Evolutionary conservation across 2,797 vertebrate species (phyloP).

Genomic region (Crocodylus rhombifer): DNA sequence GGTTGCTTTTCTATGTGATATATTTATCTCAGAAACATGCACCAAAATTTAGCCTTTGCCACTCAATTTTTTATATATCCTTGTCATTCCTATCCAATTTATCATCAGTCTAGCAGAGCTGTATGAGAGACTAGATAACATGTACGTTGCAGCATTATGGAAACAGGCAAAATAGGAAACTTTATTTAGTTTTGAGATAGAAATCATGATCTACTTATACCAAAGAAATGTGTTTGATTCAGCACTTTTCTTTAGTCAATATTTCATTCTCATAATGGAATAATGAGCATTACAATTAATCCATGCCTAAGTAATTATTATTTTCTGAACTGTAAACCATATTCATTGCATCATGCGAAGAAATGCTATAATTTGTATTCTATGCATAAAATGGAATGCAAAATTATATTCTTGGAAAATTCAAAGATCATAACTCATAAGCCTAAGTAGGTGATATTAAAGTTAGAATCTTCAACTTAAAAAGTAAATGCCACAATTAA

Average conservation of each 20-base stretch:
- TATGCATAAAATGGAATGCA: neutral
- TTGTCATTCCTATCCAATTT: neutral
- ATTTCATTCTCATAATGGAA: slow-evolving; percentile 2
- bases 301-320: neutral
- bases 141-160: neutral
- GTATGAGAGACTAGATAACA: neutral
- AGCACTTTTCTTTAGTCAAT: neutral
- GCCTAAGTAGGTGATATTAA: neutral
- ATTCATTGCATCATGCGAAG: neutral
- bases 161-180: neutral
- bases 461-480: too few relatives aligned
- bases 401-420: too few relatives aligned
- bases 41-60: neutral
- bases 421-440: neutral
- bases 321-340: neutral
- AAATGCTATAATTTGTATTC: neutral
- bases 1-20: neutral
- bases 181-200: neutral
- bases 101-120: neutral
- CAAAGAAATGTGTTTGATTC: neutral
- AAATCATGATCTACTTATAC: neutral
- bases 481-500: neutral
- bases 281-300: neutral
- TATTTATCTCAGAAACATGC: neutral
- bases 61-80: neutral